Percentiles rank a stretch among this genome's conserved stretches.
Evolutionary conservation across 2,888 invertebrate genomes (phyloP).

Genomic region (Rugalucina vietnamica): DNA sequence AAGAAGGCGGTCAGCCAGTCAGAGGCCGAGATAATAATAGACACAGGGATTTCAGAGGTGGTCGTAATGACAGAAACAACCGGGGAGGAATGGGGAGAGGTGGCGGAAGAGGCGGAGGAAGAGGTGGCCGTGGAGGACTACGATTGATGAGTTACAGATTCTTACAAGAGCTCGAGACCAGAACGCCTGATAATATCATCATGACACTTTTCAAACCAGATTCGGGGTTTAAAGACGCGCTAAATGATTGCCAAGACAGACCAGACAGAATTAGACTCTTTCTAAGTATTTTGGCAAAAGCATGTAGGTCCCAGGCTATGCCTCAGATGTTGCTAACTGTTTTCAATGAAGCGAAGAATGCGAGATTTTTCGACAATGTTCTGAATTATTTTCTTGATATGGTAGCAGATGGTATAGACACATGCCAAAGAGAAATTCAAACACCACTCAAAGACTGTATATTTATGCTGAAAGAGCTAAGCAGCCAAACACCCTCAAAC

Average conservation of each 20-base stretch:
- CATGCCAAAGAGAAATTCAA: conserved; percentile 17
- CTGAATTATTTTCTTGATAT: conserved; percentile 45
- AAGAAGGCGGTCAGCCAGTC: conserved; percentile 12
- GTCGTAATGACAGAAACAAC: neutral
- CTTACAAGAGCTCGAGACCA: conserved; percentile 22
- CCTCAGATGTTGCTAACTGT: conserved; percentile 40
- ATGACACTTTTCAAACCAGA: conserved; percentile 35
- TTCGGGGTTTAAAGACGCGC: conserved; percentile 27
- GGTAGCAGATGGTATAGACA: conserved; percentile 1
- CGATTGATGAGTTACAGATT: conserved; percentile 3
- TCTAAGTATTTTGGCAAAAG: conserved; percentile 53
- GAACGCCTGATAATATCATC: conserved; percentile 31
- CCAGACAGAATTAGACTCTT: conserved; percentile 23
- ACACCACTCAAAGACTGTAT: conserved; percentile 52
- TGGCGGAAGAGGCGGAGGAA: conserved; percentile 10
- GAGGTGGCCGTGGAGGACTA: neutral
- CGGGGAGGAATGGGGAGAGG: neutral
- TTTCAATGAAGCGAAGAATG: conserved; percentile 48
- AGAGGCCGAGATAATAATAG: neutral
- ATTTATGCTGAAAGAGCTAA: conserved; percentile 37
- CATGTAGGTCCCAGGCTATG: conserved; percentile 43
- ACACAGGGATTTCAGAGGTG: neutral
- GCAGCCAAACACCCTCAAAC: conserved; percentile 42
- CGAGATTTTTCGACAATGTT: conserved; percentile 43
- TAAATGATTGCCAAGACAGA: conserved; percentile 3